A percentile compares a stretch with the other conserved stretches of the same genome.
Evolutionary conservation across 2,113 vertebrate species (phyloP).

Genomic region (Ameiurus melas): DNA sequence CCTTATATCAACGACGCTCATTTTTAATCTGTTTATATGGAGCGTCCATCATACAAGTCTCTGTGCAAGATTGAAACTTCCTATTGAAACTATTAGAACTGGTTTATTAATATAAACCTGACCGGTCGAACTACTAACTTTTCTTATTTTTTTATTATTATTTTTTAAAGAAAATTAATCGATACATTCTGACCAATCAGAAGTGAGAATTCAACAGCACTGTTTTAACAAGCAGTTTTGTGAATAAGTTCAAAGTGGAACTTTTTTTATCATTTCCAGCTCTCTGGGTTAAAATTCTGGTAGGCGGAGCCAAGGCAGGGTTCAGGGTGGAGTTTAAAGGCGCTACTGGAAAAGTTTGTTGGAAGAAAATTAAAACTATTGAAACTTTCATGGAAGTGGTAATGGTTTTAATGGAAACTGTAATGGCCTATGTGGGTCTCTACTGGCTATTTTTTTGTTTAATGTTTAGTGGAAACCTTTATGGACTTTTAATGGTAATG

Average conservation of each 20-base stretch:
- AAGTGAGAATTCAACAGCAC: background rate
- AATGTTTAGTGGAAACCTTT: too few species aligned
- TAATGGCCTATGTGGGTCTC: too few species aligned
- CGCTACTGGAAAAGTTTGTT: background rate
- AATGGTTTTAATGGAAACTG: too few species aligned
- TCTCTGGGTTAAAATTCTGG: background rate
- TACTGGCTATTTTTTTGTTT: too few species aligned
- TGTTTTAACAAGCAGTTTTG: background rate
- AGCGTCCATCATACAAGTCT: background rate
- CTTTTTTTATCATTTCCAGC: background rate
- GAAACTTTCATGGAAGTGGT: too few species aligned
- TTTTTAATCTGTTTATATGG: background rate
- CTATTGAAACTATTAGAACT: too few species aligned
- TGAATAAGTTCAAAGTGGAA: background rate
- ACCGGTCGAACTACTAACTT: too few species aligned
- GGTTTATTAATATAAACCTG: too few species aligned
- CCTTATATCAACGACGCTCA: too few species aligned
- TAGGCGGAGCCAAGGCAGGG: background rate
- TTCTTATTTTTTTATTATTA: too few species aligned
- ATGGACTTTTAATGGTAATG: too few species aligned
- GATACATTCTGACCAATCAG: background rate
- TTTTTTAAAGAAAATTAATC: background rate
- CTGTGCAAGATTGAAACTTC: background rate
- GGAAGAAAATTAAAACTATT: too few species aligned
- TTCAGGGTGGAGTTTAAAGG: background rate